Base-by-base conservation (phyloP, 2,797 vertebrate genomes). In the Oreortyx pictus region DNA sequence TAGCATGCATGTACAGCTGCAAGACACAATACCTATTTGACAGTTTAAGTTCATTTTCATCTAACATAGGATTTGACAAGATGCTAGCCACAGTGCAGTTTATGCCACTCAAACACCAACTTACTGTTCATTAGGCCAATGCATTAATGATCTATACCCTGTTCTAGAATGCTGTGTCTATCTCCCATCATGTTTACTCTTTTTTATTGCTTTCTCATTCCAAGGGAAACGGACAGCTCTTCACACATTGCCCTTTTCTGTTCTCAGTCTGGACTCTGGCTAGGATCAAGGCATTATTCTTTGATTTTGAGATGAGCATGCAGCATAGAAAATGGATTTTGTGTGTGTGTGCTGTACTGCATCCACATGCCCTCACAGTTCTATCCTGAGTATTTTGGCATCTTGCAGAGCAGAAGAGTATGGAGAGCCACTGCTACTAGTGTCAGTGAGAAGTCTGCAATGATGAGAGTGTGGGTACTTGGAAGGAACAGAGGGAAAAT, bases 101-200 rank as follows among this genome's bases (percentile, higher is more conserved):
- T 60, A 25, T 74, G 82, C 88, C 83, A 90, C 68, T 77, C 67
- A 83, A 79, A 64, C 49, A 77, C 79, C 71, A 81, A 46, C 88
- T 92, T 91, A 88, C 90, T 43, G 44, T 93, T 94, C 70, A 84
- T 94, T 94, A 92, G 52, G 41, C 60, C 52, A 72, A 81, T 93
- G 22, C 74, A 72, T 93, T 82, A 88, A 65, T 5, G 7, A 88
- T 82, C 64, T 68, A 47, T 46, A 68, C 57, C 20, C 11, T 7
- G 46, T 66, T 91, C 52, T 91, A 79, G 89, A 89, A 67, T 60
- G 37, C 1, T 47, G 0, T 62, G 84, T 95, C 78, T 25, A 59
- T 94, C 80, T 89, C 50, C 35, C 57, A 50, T 64, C 71, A 50
- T 4, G 0, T 35, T 79, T 25, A 23, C n/a, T 47, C 41, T 19